These are phyloP conservation scores for Macaca nemestrina DNA, from an alignment of 2,113 vertebrate species.

Conservation along the genomic window DNA sequence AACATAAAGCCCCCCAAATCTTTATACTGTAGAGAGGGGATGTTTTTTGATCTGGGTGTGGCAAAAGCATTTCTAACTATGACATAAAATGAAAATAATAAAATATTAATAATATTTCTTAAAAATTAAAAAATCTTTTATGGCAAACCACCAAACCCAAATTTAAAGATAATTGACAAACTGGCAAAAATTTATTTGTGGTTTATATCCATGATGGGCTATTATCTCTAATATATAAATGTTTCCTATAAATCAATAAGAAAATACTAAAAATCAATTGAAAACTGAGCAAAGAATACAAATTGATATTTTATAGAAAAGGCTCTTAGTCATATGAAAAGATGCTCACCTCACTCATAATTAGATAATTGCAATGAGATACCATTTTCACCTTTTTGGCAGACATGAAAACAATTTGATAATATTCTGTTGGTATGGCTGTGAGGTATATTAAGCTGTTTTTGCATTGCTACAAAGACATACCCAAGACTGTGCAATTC, in stretches of 20 bases:
- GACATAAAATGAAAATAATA: neutral
- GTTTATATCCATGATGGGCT: neutral
- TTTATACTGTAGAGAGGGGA: neutral
- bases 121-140: neutral
- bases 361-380: neutral
- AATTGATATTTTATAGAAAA: neutral
- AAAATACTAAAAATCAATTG: neutral
- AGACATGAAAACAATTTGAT: neutral
- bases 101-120: neutral
- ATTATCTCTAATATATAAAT: neutral
- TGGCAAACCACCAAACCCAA: neutral
- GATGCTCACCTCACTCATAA: neutral
- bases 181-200: neutral
- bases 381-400: neutral
- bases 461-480: too few species aligned
- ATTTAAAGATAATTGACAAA: neutral
- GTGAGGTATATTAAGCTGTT: neutral
- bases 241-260: neutral
- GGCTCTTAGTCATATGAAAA: neutral
- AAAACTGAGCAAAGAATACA: neutral
- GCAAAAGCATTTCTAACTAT: neutral
- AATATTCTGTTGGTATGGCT: neutral
- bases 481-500: too few species aligned
- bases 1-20: neutral
- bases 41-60: neutral